Percentiles rank a stretch among this genome's conserved stretches.
phyloP scores from a whole-genome alignment of 2,888 invertebrate genomes.

The Pyrgus malvae region DNA sequence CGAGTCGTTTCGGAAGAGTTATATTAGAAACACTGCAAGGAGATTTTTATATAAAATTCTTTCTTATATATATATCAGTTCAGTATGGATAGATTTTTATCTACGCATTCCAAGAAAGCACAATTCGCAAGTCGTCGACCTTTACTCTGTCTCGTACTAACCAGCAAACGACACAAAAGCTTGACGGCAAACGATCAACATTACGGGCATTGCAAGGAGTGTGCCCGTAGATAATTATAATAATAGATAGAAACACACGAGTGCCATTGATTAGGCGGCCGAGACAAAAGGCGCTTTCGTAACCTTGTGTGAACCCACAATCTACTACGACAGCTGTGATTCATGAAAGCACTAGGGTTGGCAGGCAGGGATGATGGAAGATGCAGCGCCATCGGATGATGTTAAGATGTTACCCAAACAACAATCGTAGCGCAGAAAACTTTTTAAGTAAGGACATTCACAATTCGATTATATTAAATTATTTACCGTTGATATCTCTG shows the following conservation, averaged over 20 bases:
- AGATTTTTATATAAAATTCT: too few species aligned
- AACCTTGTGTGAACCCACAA: constrained; percentile 41
- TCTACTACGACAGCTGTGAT: constrained; percentile 18
- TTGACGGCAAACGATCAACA: not conserved
- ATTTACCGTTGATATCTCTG: too few species aligned
- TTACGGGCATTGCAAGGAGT: not conserved
- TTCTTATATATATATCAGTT: too few species aligned
- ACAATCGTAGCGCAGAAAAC: not conserved
- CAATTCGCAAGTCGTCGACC: too few species aligned
- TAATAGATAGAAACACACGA: constrained; percentile 26
- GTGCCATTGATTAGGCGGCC: constrained; percentile 30
- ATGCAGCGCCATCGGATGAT: not conserved
- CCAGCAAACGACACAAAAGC: not conserved
- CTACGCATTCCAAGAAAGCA: too few species aligned
- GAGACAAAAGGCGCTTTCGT: constrained; percentile 37
- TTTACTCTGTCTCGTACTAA: too few species aligned
- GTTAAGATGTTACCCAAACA: not conserved
- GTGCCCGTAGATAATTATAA: constrained; percentile 18
- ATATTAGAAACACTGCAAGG: too few species aligned
- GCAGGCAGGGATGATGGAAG: not conserved
- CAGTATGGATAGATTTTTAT: too few species aligned
- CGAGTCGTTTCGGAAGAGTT: too few species aligned
- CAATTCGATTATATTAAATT: too few species aligned
- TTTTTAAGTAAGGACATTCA: too few species aligned
- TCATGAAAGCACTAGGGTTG: constrained; percentile 17